phyloP scores from a whole-genome alignment of 2,797 vertebrate species.

The Kryptopterus vitreolus region DNA sequence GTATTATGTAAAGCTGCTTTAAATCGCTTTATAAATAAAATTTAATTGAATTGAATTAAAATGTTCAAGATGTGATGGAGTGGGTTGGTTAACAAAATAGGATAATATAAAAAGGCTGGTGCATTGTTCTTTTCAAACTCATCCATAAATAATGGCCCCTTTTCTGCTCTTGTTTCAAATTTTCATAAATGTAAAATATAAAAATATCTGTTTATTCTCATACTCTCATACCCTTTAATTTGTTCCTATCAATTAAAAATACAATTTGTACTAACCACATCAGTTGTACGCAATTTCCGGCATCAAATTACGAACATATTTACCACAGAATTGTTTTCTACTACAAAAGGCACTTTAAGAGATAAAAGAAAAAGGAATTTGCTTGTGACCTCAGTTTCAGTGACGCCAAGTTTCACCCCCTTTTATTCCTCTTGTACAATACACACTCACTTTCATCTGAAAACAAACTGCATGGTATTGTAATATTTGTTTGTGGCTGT shows the following conservation, averaged over 20 bases:
- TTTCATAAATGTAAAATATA: not conserved
- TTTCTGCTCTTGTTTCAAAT: not conserved
- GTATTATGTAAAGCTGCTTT: no score
- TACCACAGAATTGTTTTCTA: not conserved
- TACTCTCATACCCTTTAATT: not conserved
- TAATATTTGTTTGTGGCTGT: no score
- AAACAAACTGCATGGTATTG: not conserved
- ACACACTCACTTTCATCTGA: not conserved
- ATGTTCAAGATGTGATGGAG: not conserved
- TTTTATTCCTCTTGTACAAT: not conserved
- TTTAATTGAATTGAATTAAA: no score
- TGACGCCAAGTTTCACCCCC: not conserved
- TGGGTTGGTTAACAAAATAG: not conserved
- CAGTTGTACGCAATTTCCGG: not conserved
- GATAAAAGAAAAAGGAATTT: not conserved
- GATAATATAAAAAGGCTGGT: not conserved
- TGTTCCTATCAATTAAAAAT: not conserved
- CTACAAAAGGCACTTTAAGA: constrained; percentile 3
- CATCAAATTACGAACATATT: not conserved
- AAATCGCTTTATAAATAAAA: no score
- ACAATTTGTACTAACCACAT: not conserved
- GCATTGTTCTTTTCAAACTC: not conserved
- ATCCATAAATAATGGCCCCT: not conserved
- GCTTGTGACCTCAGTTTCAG: not conserved
- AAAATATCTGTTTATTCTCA: not conserved